Evolutionary conservation across 2,113 vertebrate genomes (phyloP).

Genomic region (Edolisoma coerulescens): DNA sequence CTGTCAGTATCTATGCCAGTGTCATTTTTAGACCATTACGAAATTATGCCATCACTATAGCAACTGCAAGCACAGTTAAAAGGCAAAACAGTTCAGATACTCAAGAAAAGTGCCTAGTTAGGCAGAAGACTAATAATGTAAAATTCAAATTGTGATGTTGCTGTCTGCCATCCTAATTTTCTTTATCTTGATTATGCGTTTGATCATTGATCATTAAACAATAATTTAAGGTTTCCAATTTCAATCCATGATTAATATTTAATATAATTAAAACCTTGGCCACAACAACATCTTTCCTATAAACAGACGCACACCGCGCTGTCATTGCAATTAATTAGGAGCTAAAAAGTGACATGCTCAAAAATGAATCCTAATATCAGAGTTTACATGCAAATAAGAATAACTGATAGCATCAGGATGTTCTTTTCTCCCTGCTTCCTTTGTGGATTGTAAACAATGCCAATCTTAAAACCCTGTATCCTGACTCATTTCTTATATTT

Average conservation of each 20-base stretch:
- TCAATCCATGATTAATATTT: slow-evolving; percentile 60
- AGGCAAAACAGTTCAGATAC: slow-evolving; percentile 78
- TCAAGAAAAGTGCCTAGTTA: slow-evolving; percentile 77
- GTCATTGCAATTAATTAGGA: slow-evolving; percentile 72
- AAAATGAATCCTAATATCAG: slow-evolving; percentile 47
- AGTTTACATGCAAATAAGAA: slow-evolving; percentile 48
- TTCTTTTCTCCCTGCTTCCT: slow-evolving; percentile 37
- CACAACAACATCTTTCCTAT: not conserved
- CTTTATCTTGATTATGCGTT: slow-evolving; percentile 65
- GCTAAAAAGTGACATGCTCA: slow-evolving; percentile 64
- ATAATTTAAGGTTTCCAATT: slow-evolving; percentile 71
- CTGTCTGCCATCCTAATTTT: slow-evolving; percentile 64
- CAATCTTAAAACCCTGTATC: not conserved
- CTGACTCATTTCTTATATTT: not conserved
- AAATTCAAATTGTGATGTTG: slow-evolving; percentile 52
- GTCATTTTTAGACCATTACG: slow-evolving; percentile 85
- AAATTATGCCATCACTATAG: slow-evolving; percentile 87
- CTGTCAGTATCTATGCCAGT: slow-evolving; percentile 87
- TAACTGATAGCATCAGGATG: not conserved
- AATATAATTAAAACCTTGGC: slow-evolving; percentile 68
- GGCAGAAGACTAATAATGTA: slow-evolving; percentile 69
- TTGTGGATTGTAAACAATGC: slow-evolving; percentile 11
- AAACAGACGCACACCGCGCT: not conserved
- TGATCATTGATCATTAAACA: slow-evolving; percentile 74
- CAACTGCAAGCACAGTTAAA: slow-evolving; percentile 82